Percentiles rank a stretch among this genome's conserved stretches.
Conservation (phyloP, 2,797 vertebrate species). For the Amphiprion clarkii region DNA sequence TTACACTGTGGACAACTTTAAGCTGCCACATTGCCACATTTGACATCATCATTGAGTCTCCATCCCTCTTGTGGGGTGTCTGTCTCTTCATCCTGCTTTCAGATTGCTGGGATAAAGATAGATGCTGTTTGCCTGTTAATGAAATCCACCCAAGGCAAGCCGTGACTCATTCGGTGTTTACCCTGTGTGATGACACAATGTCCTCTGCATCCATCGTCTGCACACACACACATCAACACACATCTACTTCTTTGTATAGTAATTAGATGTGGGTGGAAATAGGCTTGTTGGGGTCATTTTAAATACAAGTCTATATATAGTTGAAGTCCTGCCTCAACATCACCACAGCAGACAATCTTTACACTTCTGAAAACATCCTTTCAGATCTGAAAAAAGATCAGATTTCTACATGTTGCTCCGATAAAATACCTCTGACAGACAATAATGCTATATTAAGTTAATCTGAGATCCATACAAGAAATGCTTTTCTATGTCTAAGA, state of each 20-base stretch:
- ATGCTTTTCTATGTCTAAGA: no score
- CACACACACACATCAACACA: constrained; percentile 9
- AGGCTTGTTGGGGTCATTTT: constrained; percentile 16
- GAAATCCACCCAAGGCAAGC: constrained; percentile 65
- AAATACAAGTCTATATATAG: constrained; percentile 13
- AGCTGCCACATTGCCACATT: background rate
- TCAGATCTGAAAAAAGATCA: no score
- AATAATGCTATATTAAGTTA: no score
- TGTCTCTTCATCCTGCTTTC: constrained; percentile 24
- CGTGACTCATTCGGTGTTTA: constrained; percentile 68
- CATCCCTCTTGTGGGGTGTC: background rate
- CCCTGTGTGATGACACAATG: constrained; percentile 54
- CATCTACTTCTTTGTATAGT: background rate
- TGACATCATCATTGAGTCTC: background rate
- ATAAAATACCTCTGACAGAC: no score
- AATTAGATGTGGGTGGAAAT: constrained; percentile 18
- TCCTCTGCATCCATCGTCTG: constrained; percentile 33
- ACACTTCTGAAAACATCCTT: background rate
- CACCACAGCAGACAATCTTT: background rate
- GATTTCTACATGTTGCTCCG: no score
- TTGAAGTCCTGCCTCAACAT: background rate
- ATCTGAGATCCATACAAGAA: no score
- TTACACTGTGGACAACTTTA: constrained; percentile 12
- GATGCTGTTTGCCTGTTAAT: constrained; percentile 53
- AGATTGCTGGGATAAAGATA: constrained; percentile 58